These are phyloP conservation scores for Drosophila paranaensis DNA, from an alignment of 2,888 invertebrate genomes.

Conservation along the genomic window DNA sequence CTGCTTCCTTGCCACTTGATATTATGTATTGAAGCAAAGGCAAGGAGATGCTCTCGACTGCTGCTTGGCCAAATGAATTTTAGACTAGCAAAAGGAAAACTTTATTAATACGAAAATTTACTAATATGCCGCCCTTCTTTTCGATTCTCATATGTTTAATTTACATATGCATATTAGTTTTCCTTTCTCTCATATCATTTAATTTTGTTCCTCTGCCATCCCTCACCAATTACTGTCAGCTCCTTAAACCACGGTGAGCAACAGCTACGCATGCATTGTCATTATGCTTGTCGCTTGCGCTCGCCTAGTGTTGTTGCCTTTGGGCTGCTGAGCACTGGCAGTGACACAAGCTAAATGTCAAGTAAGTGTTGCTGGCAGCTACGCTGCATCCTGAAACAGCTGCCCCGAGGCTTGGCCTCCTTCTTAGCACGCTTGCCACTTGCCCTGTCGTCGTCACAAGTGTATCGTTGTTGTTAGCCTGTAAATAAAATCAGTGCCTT, in stretches of 20 bases:
- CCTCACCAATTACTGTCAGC: no score
- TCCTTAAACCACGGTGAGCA: background rate
- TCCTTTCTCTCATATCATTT: no score
- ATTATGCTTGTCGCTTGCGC: slow-evolving; percentile 8
- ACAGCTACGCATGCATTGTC: slow-evolving; percentile 5
- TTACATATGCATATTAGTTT: no score
- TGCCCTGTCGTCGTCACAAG: slow-evolving; percentile 41
- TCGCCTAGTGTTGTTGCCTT: background rate
- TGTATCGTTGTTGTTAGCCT: slow-evolving; percentile 45
- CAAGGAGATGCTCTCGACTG: slow-evolving; percentile 7
- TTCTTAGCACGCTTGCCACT: slow-evolving; percentile 9
- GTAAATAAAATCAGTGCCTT: slow-evolving; percentile 71
- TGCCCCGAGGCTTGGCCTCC: slow-evolving; percentile 18
- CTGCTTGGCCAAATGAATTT: slow-evolving; percentile 10
- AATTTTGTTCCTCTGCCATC: no score
- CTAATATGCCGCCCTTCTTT: background rate
- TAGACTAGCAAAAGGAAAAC: background rate
- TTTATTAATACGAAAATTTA: background rate
- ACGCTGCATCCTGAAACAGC: slow-evolving; percentile 47
- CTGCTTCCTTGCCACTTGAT: slow-evolving; percentile 33
- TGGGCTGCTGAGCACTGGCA: slow-evolving; percentile 46
- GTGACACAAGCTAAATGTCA: slow-evolving; percentile 77
- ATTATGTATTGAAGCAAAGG: slow-evolving; percentile 9
- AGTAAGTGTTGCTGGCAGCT: slow-evolving; percentile 71
- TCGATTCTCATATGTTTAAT: background rate